A percentile compares a stretch with the other conserved stretches of the same genome.
Evolutionary conservation across 1,140 invertebrate genomes (phyloP).

Genomic region (Streblospio benedicti): DNA sequence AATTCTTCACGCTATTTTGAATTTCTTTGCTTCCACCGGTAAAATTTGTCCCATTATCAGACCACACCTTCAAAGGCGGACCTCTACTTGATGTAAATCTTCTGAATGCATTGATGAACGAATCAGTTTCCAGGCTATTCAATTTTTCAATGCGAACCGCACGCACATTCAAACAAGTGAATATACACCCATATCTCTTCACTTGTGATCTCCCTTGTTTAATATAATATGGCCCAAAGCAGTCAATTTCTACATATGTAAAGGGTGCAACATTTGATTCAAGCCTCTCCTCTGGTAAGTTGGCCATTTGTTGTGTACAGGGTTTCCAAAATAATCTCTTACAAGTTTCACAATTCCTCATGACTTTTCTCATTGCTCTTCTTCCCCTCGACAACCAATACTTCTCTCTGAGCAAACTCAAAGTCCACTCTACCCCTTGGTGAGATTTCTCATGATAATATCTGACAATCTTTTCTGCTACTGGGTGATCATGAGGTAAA

Average conservation of each 20-base stretch:
- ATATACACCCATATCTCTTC: slow-evolving; percentile 16
- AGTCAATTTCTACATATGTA: slow-evolving; percentile 10
- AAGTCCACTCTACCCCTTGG: not conserved
- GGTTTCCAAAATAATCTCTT: not conserved
- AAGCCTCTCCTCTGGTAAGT: not conserved
- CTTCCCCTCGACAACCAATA: not conserved
- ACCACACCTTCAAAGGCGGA: slow-evolving; percentile 1
- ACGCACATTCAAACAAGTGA: slow-evolving; percentile 12
- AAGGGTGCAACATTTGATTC: not conserved
- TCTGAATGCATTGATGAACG: slow-evolving; percentile 9
- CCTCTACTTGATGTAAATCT: slow-evolving; percentile 10
- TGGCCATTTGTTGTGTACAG: not conserved
- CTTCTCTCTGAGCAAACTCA: not conserved
- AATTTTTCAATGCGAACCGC: slow-evolving; percentile 18
- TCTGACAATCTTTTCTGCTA: slow-evolving; percentile 1
- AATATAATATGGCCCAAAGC: slow-evolving; percentile 11
- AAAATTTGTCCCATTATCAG: slow-evolving; percentile 20
- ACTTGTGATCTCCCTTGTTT: not conserved
- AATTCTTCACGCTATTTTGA: not conserved
- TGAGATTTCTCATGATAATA: not conserved
- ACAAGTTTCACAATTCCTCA: not conserved
- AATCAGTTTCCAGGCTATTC: slow-evolving; percentile 7
- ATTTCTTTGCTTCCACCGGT: slow-evolving; percentile 8
- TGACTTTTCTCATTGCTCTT: not conserved
- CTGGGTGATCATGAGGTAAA: not conserved